A percentile compares a stretch with the other conserved stretches of the same genome.
phyloP scores from a whole-genome alignment of 2,113 vertebrate genomes.

The Gobiocypris rarus region DNA sequence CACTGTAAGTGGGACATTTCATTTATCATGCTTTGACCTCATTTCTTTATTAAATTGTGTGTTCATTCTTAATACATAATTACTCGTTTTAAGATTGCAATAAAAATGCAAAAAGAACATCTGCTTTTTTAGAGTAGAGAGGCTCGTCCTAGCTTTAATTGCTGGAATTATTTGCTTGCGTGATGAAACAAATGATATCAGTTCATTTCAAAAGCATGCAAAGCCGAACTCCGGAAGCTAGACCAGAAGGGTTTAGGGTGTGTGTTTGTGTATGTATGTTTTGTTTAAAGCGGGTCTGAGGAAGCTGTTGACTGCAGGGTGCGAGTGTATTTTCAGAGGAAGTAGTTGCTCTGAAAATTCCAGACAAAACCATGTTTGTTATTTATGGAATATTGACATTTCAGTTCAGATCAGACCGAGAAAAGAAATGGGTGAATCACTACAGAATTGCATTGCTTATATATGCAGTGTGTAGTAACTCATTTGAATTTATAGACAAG shows the following conservation, averaged over 20 bases:
- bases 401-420: neutral
- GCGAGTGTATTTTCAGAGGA: constrained; percentile 25
- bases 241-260: neutral
- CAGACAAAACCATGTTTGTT: neutral
- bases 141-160: neutral
- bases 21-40: neutral
- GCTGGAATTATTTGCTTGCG: neutral
- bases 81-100: neutral
- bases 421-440: neutral
- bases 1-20: constrained; percentile 85
- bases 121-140: neutral
- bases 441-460: neutral
- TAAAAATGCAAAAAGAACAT: too few relatives aligned
- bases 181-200: constrained; percentile 1
- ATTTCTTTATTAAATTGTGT: neutral
- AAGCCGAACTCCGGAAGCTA: constrained; percentile 34
- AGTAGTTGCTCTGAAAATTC: neutral
- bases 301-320: constrained; percentile 37
- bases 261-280: constrained; percentile 10
- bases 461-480: neutral
- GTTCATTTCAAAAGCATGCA: constrained; percentile 7
- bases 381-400: neutral
- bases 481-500: neutral
- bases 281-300: constrained; percentile 42
- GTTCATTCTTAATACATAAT: constrained; percentile 9